phyloP scores from a whole-genome alignment of 2,888 invertebrate genomes.

The Peribatodes rhomboidaria region DNA sequence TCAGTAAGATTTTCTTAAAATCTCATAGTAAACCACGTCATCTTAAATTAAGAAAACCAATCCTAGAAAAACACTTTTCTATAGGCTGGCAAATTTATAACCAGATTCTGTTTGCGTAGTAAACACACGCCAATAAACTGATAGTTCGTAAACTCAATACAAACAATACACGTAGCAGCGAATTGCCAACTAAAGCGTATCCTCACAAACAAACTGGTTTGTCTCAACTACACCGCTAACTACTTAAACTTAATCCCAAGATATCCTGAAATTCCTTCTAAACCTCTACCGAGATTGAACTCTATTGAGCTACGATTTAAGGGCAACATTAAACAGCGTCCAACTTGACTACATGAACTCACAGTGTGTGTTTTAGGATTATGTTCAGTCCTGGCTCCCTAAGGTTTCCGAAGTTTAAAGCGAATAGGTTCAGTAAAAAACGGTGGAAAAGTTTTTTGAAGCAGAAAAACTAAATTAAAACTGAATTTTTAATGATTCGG shows the following conservation, averaged over 20 bases:
- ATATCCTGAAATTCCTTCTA: conserved; percentile 1
- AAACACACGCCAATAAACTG: background rate
- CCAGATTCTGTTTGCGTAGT: no score
- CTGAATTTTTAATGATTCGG: background rate
- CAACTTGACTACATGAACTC: conserved; percentile 9
- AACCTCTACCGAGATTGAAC: background rate
- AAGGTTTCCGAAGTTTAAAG: conserved; percentile 20
- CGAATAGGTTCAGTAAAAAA: conserved; percentile 23
- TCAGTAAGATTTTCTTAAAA: no score
- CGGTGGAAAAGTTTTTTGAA: conserved; percentile 16
- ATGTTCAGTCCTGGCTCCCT: conserved; percentile 18
- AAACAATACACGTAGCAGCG: conserved; percentile 5
- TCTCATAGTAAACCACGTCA: no score
- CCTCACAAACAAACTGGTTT: conserved; percentile 31
- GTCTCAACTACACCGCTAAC: conserved; percentile 25
- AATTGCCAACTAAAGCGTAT: conserved; percentile 32
- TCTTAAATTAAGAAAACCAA: no score
- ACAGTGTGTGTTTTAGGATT: conserved; percentile 17
- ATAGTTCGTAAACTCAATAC: conserved; percentile 19
- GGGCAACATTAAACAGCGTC: background rate
- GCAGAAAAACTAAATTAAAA: conserved; percentile 5
- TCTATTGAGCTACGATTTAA: background rate
- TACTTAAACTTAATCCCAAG: conserved; percentile 33
- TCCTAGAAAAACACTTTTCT: no score
- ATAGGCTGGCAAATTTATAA: no score